Evolutionary conservation across 2,797 vertebrate genomes (phyloP).

Genomic region (Fratercula arctica): DNA sequence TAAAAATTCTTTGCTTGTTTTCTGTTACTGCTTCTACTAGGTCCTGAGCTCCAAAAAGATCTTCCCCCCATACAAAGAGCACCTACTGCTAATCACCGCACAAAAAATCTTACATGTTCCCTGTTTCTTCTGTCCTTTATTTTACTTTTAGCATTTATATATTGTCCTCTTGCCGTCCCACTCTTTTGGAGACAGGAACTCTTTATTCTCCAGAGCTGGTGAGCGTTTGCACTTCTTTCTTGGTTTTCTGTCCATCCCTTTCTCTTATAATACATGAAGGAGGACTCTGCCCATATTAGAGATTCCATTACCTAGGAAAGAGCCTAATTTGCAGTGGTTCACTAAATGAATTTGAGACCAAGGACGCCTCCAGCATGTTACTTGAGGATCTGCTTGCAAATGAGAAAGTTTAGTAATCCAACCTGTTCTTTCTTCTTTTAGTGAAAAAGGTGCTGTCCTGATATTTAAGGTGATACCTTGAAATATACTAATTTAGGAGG

Average conservation of each 20-base stretch:
- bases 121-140: background rate
- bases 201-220: background rate
- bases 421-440: background rate
- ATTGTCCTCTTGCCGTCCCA: background rate
- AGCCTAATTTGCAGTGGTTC: background rate
- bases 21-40: background rate
- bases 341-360: background rate
- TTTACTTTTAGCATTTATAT: background rate
- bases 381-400: background rate
- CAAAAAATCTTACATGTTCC: background rate
- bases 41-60: background rate
- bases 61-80: background rate
- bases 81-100: background rate
- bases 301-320: background rate
- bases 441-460: background rate
- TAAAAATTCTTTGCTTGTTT: background rate
- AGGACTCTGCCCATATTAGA: no score
- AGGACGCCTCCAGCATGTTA: background rate
- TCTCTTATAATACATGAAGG: background rate
- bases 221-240: background rate
- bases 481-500: background rate
- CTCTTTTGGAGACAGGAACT: background rate
- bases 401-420: background rate
- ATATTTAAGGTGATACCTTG: no score
- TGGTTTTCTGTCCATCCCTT: background rate